Percentiles rank a stretch among this genome's conserved stretches.
Evolutionary conservation across 2,797 vertebrate species (phyloP).

Genomic region (Microctenopoma lineatum): DNA sequence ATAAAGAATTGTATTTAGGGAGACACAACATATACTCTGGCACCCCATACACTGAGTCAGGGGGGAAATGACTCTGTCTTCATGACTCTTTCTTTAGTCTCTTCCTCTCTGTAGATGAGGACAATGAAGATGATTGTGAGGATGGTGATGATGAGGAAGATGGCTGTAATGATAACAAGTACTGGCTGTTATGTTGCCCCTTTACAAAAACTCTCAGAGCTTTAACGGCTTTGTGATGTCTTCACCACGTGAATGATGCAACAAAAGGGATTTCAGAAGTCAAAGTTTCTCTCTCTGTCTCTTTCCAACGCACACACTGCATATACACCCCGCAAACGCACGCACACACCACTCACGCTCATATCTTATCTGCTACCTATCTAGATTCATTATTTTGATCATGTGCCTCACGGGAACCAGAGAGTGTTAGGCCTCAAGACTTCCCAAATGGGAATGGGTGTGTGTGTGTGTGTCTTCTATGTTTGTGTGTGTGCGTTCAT

Average conservation of each 20-base stretch:
- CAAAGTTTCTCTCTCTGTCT: conserved; percentile 8
- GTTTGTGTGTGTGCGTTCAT: conserved; percentile 56
- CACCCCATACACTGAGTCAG: conserved; percentile 35
- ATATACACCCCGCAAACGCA: conserved; percentile 30
- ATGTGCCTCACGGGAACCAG: conserved; percentile 70
- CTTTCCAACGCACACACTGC: background rate
- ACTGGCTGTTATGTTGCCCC: conserved; percentile 34
- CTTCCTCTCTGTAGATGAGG: conserved; percentile 10
- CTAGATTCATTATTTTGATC: conserved; percentile 65
- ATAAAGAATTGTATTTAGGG: conserved; percentile 40
- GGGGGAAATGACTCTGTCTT: conserved; percentile 39
- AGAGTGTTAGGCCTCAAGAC: conserved; percentile 70
- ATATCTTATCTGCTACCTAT: conserved; percentile 67
- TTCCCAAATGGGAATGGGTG: conserved; percentile 70
- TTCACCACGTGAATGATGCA: conserved; percentile 23
- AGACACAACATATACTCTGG: conserved; percentile 36
- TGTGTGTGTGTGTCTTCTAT: conserved; percentile 33
- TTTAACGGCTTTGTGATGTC: conserved; percentile 20
- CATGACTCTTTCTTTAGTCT: conserved; percentile 13
- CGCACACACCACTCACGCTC: conserved; percentile 10
- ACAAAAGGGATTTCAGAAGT: conserved; percentile 32
- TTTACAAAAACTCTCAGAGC: conserved; percentile 33
- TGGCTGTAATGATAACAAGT: conserved; percentile 34
- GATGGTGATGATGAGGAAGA: background rate
- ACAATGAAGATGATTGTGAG: conserved; percentile 32